Evolutionary conservation across 2,888 invertebrate species (phyloP).

Genomic region (Limenitis camilla): DNA sequence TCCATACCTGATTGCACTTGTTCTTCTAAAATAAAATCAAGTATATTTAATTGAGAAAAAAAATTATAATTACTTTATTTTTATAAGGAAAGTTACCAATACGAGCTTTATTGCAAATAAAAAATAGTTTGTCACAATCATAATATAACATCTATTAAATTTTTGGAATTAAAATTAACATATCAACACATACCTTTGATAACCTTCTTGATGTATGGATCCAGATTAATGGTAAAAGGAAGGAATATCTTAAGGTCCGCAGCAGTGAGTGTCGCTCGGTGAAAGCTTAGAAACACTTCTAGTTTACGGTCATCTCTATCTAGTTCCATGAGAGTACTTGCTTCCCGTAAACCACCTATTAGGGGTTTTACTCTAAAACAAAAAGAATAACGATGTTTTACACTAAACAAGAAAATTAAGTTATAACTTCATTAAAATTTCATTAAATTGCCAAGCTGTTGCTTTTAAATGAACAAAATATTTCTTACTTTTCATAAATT

Average conservation of each 20-base stretch:
- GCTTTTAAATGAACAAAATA: neutral
- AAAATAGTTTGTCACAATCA: too few relatives aligned
- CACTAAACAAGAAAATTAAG: neutral
- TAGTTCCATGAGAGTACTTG: slow-evolving; percentile 90
- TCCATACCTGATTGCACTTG: slow-evolving; percentile 53
- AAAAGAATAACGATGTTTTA: neutral
- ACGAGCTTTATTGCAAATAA: too few relatives aligned
- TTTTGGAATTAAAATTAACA: too few relatives aligned
- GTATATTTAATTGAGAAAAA: too few relatives aligned
- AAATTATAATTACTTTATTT: too few relatives aligned
- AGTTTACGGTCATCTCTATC: slow-evolving; percentile 96
- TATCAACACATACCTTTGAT: slow-evolving; percentile 83
- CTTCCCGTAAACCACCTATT: slow-evolving; percentile 88
- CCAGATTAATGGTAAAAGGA: slow-evolving; percentile 98
- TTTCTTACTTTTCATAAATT: slow-evolving; percentile 88
- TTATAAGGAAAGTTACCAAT: too few relatives aligned
- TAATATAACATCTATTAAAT: too few relatives aligned
- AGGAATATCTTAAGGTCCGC: slow-evolving; percentile 95
- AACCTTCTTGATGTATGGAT: slow-evolving; percentile 97
- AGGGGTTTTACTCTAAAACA: slow-evolving; percentile 82
- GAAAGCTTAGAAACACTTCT: slow-evolving; percentile 93
- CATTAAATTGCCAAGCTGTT: too few relatives aligned
- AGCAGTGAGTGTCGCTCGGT: slow-evolving; percentile 87
- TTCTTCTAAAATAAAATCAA: slow-evolving; percentile 48
- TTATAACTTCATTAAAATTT: too few relatives aligned